Percentiles rank a stretch among this genome's conserved stretches.
Evolutionary conservation across 2,888 invertebrate species (phyloP).

Genomic region (Epistrophe eligans): DNA sequence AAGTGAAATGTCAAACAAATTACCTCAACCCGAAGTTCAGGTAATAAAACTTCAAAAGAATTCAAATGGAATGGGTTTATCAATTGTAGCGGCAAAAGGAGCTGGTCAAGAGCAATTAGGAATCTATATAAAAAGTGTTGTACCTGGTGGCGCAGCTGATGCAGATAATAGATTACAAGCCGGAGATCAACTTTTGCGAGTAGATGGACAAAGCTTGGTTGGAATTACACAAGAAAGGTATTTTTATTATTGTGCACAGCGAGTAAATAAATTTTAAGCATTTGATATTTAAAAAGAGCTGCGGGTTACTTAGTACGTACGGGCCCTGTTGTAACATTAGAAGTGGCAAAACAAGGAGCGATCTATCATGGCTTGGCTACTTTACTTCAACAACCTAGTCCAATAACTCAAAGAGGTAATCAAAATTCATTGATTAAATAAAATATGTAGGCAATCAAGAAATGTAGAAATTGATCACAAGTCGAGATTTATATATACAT

Average conservation of each 20-base stretch:
- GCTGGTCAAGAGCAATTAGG: slow-evolving; percentile 93
- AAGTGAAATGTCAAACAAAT: slow-evolving; percentile 87
- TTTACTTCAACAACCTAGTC: slow-evolving; percentile 95
- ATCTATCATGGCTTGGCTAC: slow-evolving; percentile 98
- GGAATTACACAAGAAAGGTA: slow-evolving; percentile 91
- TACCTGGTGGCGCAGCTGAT: slow-evolving; percentile 96
- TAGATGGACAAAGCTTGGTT: slow-evolving; percentile 97
- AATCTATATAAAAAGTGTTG: slow-evolving; percentile 99
- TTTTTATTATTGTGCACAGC: neutral
- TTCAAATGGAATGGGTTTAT: slow-evolving; percentile 98
- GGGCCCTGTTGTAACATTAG: slow-evolving; percentile 95
- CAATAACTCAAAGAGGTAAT: slow-evolving; percentile 90
- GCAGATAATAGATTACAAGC: slow-evolving; percentile 97
- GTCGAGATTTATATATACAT: no score
- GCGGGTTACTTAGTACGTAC: slow-evolving; percentile 98
- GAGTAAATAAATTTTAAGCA: slow-evolving; percentile 76
- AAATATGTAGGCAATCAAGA: neutral
- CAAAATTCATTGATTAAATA: neutral
- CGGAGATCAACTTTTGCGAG: slow-evolving; percentile 98
- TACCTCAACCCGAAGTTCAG: slow-evolving; percentile 90
- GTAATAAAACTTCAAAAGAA: slow-evolving; percentile 96
- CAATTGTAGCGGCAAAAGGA: slow-evolving; percentile 98
- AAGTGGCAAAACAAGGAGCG: slow-evolving; percentile 99
- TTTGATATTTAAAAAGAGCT: slow-evolving; percentile 86
- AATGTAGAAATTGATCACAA: neutral